Base-by-base conservation (phyloP, 2,888 invertebrate genomes). In the Brassicogethes aeneus region DNA sequence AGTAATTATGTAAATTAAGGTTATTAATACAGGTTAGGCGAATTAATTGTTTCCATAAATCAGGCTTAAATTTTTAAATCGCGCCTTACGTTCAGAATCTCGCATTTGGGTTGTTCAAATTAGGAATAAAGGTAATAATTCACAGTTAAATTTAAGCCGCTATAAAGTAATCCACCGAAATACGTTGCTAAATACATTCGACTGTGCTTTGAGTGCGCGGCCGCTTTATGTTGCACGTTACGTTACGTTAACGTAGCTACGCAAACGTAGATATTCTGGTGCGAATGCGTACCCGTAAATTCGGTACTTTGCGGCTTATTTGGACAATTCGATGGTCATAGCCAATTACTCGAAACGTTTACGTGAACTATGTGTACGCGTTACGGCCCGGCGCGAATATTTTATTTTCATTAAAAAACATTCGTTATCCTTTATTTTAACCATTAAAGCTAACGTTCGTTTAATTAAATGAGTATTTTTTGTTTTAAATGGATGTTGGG, bases 91-190 rank as follows among this genome's bases (percentile, higher is more conserved):
- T 3, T 39, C 33, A 16, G 16, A 33, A 15, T 16, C 29, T 13
- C 5, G 8, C 14, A 30, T 47, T 50, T 44, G 41, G 41, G 44
- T 42, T 42, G 48, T 46, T 41, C 42, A 41, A 51, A 51, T 47
- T 49, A 49, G 51, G 42, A 51, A 47, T 51, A 51, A 46, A 41
- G 42, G 47, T 48, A 41, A 54, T 54, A 53, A 51, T 43, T 54
- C 52, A 54, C 43, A 44, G 50, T 50, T 51, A 47, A 44, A 50
- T 52, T 50, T 50, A 51, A 54, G 48, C 54, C 45, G 43, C 47
- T 41, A 50, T 51, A 50, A 48, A 52, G 46, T 49, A 53, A 54
- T 54, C 51, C 48, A 47, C 46, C 51, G 49, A 50, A 32, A 52
- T 52, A 47, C 50, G 47, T 43, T 46, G 44, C 51, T 51, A 52